Base-by-base conservation (phyloP, 2,797 vertebrate genomes). In the Euthynnus affinis region DNA sequence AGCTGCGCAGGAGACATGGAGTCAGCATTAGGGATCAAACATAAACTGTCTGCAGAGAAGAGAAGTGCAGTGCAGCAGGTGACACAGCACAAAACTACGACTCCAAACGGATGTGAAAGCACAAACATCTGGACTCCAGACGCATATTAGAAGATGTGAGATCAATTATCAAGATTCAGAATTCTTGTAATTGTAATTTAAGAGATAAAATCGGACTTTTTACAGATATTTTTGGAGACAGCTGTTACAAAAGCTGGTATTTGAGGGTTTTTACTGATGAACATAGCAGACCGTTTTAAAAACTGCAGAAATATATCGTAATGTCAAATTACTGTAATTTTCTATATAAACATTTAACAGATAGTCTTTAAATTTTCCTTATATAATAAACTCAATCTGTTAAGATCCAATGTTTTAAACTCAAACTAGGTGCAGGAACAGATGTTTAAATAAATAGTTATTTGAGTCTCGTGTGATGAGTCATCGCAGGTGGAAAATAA, bases 1-100 rank as follows among this genome's bases (percentile, higher is more conserved):
- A 96, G 78, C 96, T 96, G 58, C 3, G 23, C 0, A 23, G 68
- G 60, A 62, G 15, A 87, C 64, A 51, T 23, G 8, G 46, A 53
- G 1, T n/a, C 23, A 29, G 60, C 48, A 27, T 55, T n/a, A 65
- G 57, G 2, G 18, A n/a, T n/a, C n/a, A n/a, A n/a, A n/a, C n/a
- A n/a, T n/a, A n/a, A n/a, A n/a, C n/a, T n/a, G n/a, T n/a, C n/a
- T n/a, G 42, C 51, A 48, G 9, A 17, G 12, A 37, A 13, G 2
- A 37, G 23, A 10, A 10, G 37, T 2, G 1, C 34, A 9, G 53
- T 56, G 51, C 14, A 27, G 22, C 22, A 53, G 37, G 37, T 37
- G 37, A 14, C 22, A 15, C 22, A 18, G 13, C 20, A 5, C 23
- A 67, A 61, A 55, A 37, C n/a, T 6, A 46, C 18, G 5, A 9